A percentile compares a stretch with the other conserved stretches of the same genome.
These are phyloP conservation scores for Bos javanicus DNA, from an alignment of 2,113 vertebrate species.

Conservation along the genomic window DNA sequence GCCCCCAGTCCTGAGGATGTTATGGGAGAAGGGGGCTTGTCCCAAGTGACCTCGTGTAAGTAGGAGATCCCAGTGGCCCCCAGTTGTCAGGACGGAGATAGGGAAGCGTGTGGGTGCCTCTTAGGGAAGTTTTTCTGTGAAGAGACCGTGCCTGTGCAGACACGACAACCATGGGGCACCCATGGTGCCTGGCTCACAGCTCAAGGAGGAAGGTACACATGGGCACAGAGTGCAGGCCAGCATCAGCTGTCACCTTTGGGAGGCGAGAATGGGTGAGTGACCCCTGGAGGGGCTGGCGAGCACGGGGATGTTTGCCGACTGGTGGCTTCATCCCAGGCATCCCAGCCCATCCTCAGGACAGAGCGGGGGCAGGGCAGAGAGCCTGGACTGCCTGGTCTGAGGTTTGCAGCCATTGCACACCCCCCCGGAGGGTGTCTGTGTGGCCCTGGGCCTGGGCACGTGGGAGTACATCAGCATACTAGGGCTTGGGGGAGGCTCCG, in stretches of 20 bases:
- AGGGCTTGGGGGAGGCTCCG: neutral
- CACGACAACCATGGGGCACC: neutral
- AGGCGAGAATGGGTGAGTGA: neutral
- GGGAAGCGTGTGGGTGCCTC: neutral
- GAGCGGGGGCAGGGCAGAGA: neutral
- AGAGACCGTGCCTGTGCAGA: neutral
- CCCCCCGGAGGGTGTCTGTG: neutral
- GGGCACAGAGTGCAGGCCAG: neutral
- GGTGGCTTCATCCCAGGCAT: neutral
- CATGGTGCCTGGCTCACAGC: neutral
- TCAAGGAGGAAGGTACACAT: neutral
- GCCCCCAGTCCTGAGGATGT: neutral
- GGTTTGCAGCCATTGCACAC: no score
- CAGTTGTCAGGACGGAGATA: no score
- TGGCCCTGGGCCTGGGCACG: neutral
- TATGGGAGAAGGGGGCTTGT: neutral
- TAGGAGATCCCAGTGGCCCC: no score
- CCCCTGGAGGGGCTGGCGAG: neutral
- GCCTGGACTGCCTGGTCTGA: neutral
- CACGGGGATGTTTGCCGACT: neutral
- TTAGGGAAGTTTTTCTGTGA: neutral
- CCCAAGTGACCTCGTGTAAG: neutral
- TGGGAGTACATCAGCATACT: accelerated
- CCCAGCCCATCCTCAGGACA: neutral
- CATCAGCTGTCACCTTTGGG: neutral